These are phyloP conservation scores for Clarias magur DNA, from an alignment of 2,113 vertebrate species.

Conservation along the genomic window DNA sequence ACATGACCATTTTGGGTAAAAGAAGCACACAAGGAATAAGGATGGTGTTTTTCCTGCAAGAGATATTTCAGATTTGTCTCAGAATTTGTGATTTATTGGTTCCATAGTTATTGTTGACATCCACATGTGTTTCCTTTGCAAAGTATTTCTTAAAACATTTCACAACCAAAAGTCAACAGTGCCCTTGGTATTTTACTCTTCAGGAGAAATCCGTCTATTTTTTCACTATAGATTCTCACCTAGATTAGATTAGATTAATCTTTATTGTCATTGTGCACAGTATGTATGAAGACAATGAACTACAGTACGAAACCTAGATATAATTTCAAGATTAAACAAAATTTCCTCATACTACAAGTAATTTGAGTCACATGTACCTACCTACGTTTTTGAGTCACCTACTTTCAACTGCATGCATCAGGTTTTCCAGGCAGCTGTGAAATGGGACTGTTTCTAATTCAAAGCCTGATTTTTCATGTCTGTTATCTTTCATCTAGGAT, in stretches of 20 bases:
- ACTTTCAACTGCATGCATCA: neutral
- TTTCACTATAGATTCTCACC: slow-evolving; percentile 1
- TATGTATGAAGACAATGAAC: no score
- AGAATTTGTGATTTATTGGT: neutral
- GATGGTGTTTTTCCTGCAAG: neutral
- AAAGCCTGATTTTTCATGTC: neutral
- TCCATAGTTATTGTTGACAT: neutral
- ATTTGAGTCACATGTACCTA: neutral
- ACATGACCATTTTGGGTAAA: neutral
- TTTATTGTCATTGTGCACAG: no score
- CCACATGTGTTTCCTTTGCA: neutral
- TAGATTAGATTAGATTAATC: no score
- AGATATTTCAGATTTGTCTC: neutral
- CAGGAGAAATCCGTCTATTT: neutral
- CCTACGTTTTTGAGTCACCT: no score
- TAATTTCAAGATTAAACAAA: neutral
- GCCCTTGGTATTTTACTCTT: neutral
- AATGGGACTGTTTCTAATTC: neutral
- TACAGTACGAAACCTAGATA: neutral
- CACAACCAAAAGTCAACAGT: neutral
- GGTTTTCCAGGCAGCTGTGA: neutral
- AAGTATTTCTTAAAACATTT: neutral
- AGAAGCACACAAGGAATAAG: neutral
- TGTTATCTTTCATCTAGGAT: slow-evolving; percentile 12
- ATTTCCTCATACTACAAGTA: neutral